Evolutionary conservation across 2,888 invertebrate genomes (phyloP), one percentile per base, ranked within the genome.

Genomic region (Nebria brevicollis): DNA sequence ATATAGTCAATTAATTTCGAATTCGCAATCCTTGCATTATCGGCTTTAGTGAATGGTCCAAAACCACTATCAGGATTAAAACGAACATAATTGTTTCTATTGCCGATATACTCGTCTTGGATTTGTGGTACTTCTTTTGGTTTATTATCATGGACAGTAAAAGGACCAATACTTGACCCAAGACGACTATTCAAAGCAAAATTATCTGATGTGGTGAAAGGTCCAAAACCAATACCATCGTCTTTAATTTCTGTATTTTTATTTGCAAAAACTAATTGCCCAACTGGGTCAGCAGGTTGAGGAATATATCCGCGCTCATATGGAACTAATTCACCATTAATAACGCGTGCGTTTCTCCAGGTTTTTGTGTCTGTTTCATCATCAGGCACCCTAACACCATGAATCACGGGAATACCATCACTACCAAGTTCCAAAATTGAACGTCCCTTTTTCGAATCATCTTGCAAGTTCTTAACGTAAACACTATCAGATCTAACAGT

Each of bases 281-380:
- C 91, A 79, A 92, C 89, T 1, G 92, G 90, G 25, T 92, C 90
- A 73, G 92, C 92, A 83, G 91, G 92, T 1, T 93, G 92, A 75
- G 94, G 93, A 82, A 91, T 91, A 84, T 93, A 93, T 6, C 93
- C 94, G 85, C 93, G 92, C 74, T 94, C 94, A 85, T 95, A 94
- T 20, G 95, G 94, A 72, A 95, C 91, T 75, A 97, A 89, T 87
- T 95, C 93, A 78, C 95, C 95, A 86, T 97, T 96, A 72, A 97
- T 95, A 13, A 97, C 96, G 83, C 96, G 91, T 0, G 96, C 97
- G 88, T 97, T 97, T 78, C 97, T 91, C 96, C 96, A 97, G 0
- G 94, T 94, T 87, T 95, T 95, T 34, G 89, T 88, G 86, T 96
- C 95, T 75, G 94, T 93, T 80, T 95, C 95, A 84, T 96, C 95